Base-by-base conservation (phyloP, 2,797 vertebrate species). In the Tadarida brasiliensis region DNA sequence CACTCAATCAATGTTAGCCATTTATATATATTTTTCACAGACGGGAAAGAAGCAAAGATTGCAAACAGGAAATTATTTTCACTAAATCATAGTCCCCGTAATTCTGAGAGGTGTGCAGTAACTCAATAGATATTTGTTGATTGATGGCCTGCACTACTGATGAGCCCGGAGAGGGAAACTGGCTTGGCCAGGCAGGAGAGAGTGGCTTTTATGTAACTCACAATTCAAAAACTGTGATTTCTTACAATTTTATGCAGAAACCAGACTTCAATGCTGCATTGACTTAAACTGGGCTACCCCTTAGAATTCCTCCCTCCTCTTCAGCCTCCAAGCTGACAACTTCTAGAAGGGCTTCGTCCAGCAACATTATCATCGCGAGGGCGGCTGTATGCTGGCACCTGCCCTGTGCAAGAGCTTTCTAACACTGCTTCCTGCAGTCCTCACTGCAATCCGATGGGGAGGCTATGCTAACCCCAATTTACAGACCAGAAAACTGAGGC, bases 21-120 rank as follows among this genome's bases (percentile, higher is more conserved):
- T 81, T 87, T 93, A 49, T 24, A 76, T 73, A 70, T 49, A 87
- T 28, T 68, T 86, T 71, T 56, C 35, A 86, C 9, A 82, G 80
- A 61, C 22, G 68, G 19, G 28, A 68, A 78, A 78, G 12, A 39
- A 85, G 24, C 71, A 85, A 86, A 90, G 16, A 91, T 81, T 74
- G 81, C 56, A 92, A 95, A 92, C 57, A 56, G 30, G 44, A 73
- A 57, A 59, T 81, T 74, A 51, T 65, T 90, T 87, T 77, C 35
- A 59, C 63, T 92, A 85, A 84, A 70, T 65, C 19, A 26, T n/a
- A 82, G 39, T 94, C 51, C 11, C 24, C 28, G 26, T 26, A 81
- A 49, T 83, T 94, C 26, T 85, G 71, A 22, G 26, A 94, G 61
- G 19, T 70, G 20, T 51, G 14, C 11, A 57, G 22, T n/a, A 86